Conservation (phyloP, 1,140 invertebrate genomes). For the Rhagoletis zephyria region DNA sequence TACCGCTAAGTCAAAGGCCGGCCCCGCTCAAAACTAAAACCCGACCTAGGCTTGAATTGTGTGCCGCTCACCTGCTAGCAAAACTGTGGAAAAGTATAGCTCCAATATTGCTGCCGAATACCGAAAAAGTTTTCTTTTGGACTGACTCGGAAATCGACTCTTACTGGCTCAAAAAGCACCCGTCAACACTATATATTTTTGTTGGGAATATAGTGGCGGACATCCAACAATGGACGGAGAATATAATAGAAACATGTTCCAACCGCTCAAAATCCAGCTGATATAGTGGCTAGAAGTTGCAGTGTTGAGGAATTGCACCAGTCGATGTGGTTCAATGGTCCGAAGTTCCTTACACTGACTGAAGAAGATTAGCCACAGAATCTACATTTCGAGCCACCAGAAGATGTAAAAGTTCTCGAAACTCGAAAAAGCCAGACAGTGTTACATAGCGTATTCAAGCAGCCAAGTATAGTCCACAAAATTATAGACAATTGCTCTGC, state of each 20-base stretch:
- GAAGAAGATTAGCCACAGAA: conserved; percentile 17
- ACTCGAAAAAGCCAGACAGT: neutral
- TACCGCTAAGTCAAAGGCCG: neutral
- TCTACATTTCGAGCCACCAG: neutral
- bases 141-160: conserved; percentile 60
- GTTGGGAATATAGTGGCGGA: conserved; percentile 57
- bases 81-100: conserved; percentile 54
- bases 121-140: conserved; percentile 59
- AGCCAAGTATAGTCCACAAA: neutral
- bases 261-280: too few species aligned
- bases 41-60: neutral
- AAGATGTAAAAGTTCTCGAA: too few species aligned
- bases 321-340: conserved; percentile 68
- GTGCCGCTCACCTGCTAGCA: conserved; percentile 19
- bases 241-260: too few species aligned
- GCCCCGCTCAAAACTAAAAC: neutral
- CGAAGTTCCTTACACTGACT: neutral
- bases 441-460: neutral
- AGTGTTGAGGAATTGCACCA: conserved; percentile 58
- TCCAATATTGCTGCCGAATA: neutral
- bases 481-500: neutral
- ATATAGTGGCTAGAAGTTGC: conserved; percentile 58
- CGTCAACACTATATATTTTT: conserved; percentile 61
- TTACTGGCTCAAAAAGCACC: conserved; percentile 56
- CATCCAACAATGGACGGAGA: conserved; percentile 62